Evolutionary conservation across 2,113 vertebrate genomes (phyloP).

Genomic region (Donacobius atricapilla): DNA sequence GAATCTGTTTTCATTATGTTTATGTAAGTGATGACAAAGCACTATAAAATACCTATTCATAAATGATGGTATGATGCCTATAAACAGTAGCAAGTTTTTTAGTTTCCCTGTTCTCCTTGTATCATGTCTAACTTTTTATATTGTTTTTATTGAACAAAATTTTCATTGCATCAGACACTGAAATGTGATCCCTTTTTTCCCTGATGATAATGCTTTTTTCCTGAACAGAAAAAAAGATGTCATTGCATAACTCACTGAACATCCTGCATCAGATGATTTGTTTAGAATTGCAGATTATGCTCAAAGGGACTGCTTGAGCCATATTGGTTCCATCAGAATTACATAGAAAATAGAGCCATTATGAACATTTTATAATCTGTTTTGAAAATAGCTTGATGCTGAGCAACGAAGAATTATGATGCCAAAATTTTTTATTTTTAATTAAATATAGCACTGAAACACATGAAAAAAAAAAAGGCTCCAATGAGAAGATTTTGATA

Average conservation of each 20-base stretch:
- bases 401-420: background rate
- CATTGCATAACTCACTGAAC: conserved; percentile 17
- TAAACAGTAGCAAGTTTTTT: background rate
- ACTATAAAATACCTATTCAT: background rate
- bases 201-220: background rate
- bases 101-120: background rate
- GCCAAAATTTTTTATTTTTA: background rate
- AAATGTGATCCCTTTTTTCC: background rate
- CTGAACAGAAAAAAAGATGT: background rate
- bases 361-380: background rate
- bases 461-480: background rate
- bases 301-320: conserved; percentile 2
- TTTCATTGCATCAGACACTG: background rate
- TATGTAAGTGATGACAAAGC: background rate
- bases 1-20: background rate
- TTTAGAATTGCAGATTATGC: conserved; percentile 53
- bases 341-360: background rate
- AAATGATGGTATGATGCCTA: background rate
- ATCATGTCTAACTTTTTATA: background rate
- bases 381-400: background rate
- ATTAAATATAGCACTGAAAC: background rate
- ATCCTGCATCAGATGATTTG: conserved; percentile 18
- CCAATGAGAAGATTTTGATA: background rate
- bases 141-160: background rate
- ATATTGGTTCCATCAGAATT: conserved; percentile 15